Evolutionary conservation across 2,888 invertebrate genomes (phyloP).

Genomic region (Tolmerus cingulatus): DNA sequence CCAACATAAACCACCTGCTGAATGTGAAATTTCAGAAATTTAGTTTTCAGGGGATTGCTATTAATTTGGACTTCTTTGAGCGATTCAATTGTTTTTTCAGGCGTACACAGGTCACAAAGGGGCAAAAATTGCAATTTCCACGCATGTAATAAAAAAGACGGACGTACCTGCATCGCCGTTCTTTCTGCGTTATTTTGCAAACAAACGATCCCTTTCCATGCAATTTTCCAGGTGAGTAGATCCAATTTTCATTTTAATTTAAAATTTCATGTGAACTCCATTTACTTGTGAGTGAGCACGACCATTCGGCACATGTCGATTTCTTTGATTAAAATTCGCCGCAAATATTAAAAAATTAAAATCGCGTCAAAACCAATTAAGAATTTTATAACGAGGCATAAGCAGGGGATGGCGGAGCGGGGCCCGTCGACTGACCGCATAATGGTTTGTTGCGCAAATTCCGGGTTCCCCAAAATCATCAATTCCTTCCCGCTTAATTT

Average conservation of each 20-base stretch:
- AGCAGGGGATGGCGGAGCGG: background rate
- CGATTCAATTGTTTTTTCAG: background rate
- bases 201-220: background rate
- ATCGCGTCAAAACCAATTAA: background rate
- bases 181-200: background rate
- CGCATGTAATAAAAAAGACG: background rate
- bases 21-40: background rate
- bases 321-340: background rate
- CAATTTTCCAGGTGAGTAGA: background rate
- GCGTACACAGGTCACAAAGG: background rate
- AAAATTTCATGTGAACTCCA: background rate
- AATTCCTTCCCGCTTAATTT: background rate
- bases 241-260: background rate
- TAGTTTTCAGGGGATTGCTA: background rate
- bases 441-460: background rate
- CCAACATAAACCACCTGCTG: background rate
- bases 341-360: background rate
- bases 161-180: background rate
- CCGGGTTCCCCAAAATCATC: background rate
- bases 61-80: background rate
- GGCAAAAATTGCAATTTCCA: background rate
- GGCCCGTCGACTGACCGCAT: background rate
- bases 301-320: background rate
- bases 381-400: background rate
- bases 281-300: background rate